These are phyloP conservation scores for Atopsyche davidsoni DNA, from an alignment of 1,140 invertebrate species.

Conservation along the genomic window DNA sequence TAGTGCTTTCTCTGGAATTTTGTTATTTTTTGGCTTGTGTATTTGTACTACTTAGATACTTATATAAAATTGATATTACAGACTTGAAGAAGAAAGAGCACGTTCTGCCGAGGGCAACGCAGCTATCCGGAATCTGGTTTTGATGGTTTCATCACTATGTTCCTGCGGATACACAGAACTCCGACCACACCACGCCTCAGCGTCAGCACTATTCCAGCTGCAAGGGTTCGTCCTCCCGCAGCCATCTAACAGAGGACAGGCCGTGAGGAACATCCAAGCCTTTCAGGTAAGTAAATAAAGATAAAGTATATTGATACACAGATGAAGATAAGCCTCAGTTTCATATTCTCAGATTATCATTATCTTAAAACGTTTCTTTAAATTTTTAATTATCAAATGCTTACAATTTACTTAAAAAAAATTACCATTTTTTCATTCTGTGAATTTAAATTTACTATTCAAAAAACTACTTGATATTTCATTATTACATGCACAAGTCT, in stretches of 20 bases:
- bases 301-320: too few relatives aligned
- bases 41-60: conserved; percentile 10
- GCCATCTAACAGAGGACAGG: conserved; percentile 80
- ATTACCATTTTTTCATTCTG: too few relatives aligned
- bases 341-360: too few relatives aligned
- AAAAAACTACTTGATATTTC: too few relatives aligned
- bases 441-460: too few relatives aligned
- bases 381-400: too few relatives aligned
- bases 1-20: too few relatives aligned
- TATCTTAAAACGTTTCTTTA: too few relatives aligned
- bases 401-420: too few relatives aligned
- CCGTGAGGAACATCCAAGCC: conserved; percentile 89
- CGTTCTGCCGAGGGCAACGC: conserved; percentile 74
- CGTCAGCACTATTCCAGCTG: conserved; percentile 86
- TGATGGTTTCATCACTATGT: conserved; percentile 88
- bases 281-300: conserved; percentile 86
- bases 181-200: conserved; percentile 75
- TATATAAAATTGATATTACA: conserved; percentile 33
- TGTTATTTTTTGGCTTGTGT: too few relatives aligned
- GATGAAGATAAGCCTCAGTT: too few relatives aligned
- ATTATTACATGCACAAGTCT: too few relatives aligned
- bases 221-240: conserved; percentile 88
- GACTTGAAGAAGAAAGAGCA: conserved; percentile 68
- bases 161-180: conserved; percentile 90
- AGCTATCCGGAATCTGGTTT: conserved; percentile 84